Evolutionary conservation across 53 echinoderm and acorn worm species (phyloP), one percentile per base, ranked within the genome.

Genomic region (Patiria pectinifera): DNA sequence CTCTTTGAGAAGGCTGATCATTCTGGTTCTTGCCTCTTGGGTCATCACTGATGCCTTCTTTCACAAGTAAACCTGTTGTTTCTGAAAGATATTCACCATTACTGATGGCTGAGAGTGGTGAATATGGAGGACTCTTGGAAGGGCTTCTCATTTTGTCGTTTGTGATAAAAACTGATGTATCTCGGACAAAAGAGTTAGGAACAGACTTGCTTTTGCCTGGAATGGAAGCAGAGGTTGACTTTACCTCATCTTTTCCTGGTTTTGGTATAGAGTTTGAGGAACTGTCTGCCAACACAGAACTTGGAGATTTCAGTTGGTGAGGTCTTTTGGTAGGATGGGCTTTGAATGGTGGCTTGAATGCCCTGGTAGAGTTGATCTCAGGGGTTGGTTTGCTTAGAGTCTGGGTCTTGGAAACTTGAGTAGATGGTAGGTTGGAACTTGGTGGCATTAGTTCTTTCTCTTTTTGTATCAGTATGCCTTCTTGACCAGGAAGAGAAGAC

Each of bases 271-370:
- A 26, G 24, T 45, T 58, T 86, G 86, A 53, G 26, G 86, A 21
- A 85, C 22, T 44, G 69, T 87, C 71, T 85, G 21, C 60, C 53
- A 87, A 76, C 14, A 75, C 74, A 22, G 75, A 21, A 14, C 61
- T 62, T 77, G 69, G 80, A 14, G 59, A 63, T 18, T 14, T 49
- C n/a, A 62, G 3, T 81, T 46, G n/a, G 35, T 44, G 21, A 77
- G 43, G 21, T 43, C 78, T 62, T 89, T 53, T 7, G 26, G 62
- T 16, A 35, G 59, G 63, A 21, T 69, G 80, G 19, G 81, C 77
- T 90, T 82, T 90, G 81, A 90, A 90, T 46, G 90, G 90, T 62
- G 90, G 90, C 47, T 90, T 90, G 48, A 90, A 90, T n/a, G 69
- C 11, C 48, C 71, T 80, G 12, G 35, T 63, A 14, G 44, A 14